Conservation (phyloP, 2,113 vertebrate species). For the Sialia sialis region DNA sequence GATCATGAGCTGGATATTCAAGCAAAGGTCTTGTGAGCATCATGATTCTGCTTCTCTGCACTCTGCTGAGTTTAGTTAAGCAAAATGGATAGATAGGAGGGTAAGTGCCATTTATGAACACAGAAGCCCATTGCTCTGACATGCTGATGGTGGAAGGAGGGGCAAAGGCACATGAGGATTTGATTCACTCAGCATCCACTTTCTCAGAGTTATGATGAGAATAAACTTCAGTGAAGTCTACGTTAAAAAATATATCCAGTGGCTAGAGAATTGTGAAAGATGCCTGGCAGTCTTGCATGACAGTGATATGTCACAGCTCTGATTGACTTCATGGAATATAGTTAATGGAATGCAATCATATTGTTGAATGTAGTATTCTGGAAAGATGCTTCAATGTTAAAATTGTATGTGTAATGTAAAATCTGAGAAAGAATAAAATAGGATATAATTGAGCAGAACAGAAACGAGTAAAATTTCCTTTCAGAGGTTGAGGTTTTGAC, state of each 20-base stretch:
- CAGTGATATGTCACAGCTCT: neutral
- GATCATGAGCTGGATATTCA: constrained; percentile 21
- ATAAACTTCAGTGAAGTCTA: neutral
- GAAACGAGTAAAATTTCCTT: neutral
- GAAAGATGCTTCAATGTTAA: neutral
- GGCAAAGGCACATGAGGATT: neutral
- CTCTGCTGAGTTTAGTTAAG: neutral
- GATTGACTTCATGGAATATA: neutral
- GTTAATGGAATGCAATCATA: neutral
- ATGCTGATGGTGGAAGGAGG: neutral
- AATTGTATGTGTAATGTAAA: neutral
- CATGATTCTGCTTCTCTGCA: neutral
- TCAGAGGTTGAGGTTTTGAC: neutral
- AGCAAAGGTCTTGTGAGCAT: constrained; percentile 51
- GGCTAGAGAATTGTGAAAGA: neutral
- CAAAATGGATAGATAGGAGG: neutral
- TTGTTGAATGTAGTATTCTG: neutral
- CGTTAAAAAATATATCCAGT: neutral
- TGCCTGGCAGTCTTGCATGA: neutral
- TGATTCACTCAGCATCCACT: neutral
- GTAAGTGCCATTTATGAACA: constrained; percentile 3
- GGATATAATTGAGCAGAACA: neutral
- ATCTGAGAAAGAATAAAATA: neutral
- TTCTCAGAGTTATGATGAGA: neutral
- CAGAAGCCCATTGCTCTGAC: neutral